Percentiles rank a stretch among this genome's conserved stretches.
Evolutionary conservation across 2,888 invertebrate species (phyloP).

Genomic region (Ichneumon xanthorius): DNA sequence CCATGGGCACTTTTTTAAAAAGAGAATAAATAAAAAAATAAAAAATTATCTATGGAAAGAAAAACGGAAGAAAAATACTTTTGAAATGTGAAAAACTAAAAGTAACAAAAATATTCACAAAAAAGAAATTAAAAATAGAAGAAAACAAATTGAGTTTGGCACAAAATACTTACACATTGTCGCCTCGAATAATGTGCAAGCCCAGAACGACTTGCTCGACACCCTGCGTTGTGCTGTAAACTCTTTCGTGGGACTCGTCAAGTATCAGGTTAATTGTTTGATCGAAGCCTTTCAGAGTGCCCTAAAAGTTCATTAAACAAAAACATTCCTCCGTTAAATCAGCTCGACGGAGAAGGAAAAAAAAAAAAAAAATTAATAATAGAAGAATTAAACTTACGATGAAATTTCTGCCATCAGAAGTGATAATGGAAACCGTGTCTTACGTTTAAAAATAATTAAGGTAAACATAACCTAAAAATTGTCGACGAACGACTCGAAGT

Average conservation of each 20-base stretch:
- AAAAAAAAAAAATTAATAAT: neutral
- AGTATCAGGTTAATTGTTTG: constrained; percentile 99
- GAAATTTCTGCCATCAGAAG: constrained; percentile 98
- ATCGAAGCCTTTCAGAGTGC: constrained; percentile 98
- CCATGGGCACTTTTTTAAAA: too few species aligned
- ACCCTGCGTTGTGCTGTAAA: constrained; percentile 96
- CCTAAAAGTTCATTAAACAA: constrained; percentile 86
- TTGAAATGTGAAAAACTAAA: neutral
- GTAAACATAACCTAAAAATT: constrained; percentile 48
- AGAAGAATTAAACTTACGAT: constrained; percentile 87
- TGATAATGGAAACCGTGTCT: constrained; percentile 97
- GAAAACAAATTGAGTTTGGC: neutral
- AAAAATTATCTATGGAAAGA: too few species aligned
- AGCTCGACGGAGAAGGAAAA: constrained; percentile 40
- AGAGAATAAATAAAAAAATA: too few species aligned
- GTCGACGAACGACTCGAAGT: constrained; percentile 45
- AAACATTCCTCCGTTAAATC: neutral
- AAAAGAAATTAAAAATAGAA: neutral
- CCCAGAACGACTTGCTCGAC: constrained; percentile 98
- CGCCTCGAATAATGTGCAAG: constrained; percentile 98
- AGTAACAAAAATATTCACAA: neutral
- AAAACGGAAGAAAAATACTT: too few species aligned
- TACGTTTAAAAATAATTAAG: constrained; percentile 62
- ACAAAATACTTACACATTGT: constrained; percentile 93
- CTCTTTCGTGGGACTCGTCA: constrained; percentile 99